These are phyloP conservation scores for Phasia obesa DNA, from an alignment of 2,888 invertebrate species.

Conservation along the genomic window DNA sequence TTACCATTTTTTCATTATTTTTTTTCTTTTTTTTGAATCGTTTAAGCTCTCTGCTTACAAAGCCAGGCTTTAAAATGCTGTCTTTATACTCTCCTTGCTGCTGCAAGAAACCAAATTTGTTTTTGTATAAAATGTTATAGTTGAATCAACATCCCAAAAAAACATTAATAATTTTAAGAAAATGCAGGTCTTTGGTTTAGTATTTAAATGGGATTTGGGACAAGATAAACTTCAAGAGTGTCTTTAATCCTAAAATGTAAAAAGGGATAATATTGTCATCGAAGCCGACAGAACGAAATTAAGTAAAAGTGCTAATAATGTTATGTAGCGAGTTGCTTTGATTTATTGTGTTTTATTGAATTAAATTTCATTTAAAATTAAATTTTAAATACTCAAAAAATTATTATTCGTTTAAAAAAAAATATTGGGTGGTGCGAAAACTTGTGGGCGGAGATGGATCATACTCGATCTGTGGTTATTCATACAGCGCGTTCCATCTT, in stretches of 20 bases:
- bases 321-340: too few relatives aligned
- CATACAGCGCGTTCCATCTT: too few relatives aligned
- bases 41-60: conserved; percentile 40
- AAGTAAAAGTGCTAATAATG: too few relatives aligned
- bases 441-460: too few relatives aligned
- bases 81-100: conserved; percentile 31
- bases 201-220: conserved; percentile 52
- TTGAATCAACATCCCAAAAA: conserved; percentile 16
- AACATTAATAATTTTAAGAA: conserved; percentile 37
- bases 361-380: too few relatives aligned
- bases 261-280: neutral
- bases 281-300: neutral
- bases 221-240: conserved; percentile 22
- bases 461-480: too few relatives aligned
- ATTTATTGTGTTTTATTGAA: too few relatives aligned
- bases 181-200: conserved; percentile 59
- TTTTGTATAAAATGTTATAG: conserved; percentile 15
- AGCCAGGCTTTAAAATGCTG: conserved; percentile 28
- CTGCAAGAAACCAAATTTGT: conserved; percentile 38
- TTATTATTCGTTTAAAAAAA: too few relatives aligned
- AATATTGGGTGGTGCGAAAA: too few relatives aligned
- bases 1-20: neutral
- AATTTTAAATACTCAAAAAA: too few relatives aligned
- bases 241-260: conserved; percentile 40
- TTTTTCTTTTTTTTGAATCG: conserved; percentile 10